phyloP scores from a whole-genome alignment of 2,113 vertebrate genomes.

The Microcebus murinus region DNA sequence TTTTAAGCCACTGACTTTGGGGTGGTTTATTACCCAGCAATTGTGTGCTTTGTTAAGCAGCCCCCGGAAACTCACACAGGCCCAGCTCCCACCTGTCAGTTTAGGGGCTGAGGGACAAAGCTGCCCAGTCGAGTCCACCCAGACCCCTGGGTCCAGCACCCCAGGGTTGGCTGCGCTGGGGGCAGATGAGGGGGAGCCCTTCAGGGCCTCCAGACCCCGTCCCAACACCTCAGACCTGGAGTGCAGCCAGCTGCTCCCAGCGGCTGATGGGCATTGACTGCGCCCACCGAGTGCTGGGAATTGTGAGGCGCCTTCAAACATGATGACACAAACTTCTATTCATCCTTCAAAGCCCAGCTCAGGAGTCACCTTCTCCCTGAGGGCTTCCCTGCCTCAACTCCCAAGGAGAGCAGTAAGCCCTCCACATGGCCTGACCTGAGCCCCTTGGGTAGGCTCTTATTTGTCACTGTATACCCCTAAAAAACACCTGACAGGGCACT shows the following conservation, averaged over 20 bases:
- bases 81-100: background rate
- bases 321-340: background rate
- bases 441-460: background rate
- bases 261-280: background rate
- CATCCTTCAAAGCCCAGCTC: background rate
- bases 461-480: background rate
- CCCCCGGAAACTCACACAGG: background rate
- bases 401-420: background rate
- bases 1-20: rapidly evolving
- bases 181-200: background rate
- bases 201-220: background rate
- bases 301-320: background rate
- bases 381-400: background rate
- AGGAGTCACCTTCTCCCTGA: background rate
- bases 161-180: background rate
- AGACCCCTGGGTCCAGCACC: background rate
- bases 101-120: background rate
- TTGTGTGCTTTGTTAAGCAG: background rate
- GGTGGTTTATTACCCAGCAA: background rate
- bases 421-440: background rate
- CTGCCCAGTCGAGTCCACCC: too few species aligned
- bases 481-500: background rate
- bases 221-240: background rate
- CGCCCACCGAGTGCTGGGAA: background rate
- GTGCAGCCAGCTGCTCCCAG: background rate